These are phyloP conservation scores for Ophraella communa DNA, from an alignment of 2,888 invertebrate species.

Conservation along the genomic window DNA sequence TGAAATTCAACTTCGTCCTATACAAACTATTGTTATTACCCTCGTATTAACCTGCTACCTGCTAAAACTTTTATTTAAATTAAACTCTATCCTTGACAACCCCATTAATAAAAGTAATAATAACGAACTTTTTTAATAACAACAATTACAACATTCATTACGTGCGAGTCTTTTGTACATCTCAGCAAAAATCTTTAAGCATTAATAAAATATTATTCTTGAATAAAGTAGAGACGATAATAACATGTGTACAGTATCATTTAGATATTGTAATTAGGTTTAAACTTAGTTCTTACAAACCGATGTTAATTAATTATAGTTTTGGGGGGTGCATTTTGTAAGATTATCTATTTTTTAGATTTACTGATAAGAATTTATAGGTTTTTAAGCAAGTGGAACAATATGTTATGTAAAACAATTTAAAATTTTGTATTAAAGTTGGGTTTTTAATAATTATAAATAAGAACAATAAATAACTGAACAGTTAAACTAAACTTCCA, in stretches of 20 bases:
- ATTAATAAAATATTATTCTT: conserved; percentile 22
- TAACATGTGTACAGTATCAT: conserved; percentile 31
- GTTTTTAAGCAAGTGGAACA: neutral
- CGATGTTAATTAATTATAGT: neutral
- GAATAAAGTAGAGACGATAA: conserved; percentile 32
- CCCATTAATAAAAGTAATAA: neutral
- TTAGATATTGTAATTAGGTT: conserved; percentile 23
- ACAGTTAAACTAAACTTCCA: no score
- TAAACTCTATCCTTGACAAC: neutral
- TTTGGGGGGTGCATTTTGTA: neutral
- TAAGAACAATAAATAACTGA: no score
- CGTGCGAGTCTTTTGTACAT: conserved; percentile 25
- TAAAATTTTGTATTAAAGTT: conserved; percentile 18
- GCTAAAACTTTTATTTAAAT: neutral
- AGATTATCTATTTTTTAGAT: neutral
- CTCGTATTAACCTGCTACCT: neutral
- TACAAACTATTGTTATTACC: neutral
- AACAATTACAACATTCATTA: conserved; percentile 25
- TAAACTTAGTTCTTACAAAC: conserved; percentile 6
- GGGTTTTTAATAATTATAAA: no score
- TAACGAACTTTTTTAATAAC: conserved; percentile 14
- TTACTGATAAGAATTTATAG: neutral
- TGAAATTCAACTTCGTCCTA: no score
- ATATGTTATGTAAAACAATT: no score
- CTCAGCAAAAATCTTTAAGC: conserved; percentile 22